A percentile compares a stretch with the other conserved stretches of the same genome.
These are phyloP conservation scores for Rhagium mordax DNA, from an alignment of 2,888 invertebrate genomes.

Conservation along the genomic window DNA sequence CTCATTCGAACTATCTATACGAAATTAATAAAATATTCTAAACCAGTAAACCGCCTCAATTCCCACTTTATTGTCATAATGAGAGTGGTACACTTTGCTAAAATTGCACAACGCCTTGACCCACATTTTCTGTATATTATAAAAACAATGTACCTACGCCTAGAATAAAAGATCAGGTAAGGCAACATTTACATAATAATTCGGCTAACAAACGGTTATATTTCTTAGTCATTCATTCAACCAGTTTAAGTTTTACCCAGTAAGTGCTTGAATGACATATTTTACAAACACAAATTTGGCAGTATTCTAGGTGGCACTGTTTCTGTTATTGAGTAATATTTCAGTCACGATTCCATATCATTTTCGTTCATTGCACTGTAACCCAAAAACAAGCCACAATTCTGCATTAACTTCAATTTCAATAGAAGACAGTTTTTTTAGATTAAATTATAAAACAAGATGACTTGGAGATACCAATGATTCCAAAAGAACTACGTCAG, in stretches of 20 bases:
- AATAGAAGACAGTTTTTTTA: no score
- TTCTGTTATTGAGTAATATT: background rate
- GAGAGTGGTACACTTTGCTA: background rate
- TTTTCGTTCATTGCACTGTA: background rate
- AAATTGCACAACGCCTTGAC: conserved; percentile 26
- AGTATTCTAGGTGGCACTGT: background rate
- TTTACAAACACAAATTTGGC: conserved; percentile 9
- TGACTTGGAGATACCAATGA: no score
- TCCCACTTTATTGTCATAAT: background rate
- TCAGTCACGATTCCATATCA: background rate
- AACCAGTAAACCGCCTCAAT: background rate
- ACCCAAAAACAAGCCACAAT: no score
- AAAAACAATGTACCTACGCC: conserved; percentile 9
- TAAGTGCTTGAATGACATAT: conserved; percentile 2
- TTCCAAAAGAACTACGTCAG: no score
- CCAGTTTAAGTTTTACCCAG: background rate
- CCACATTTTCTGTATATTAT: background rate
- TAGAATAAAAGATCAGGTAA: conserved; percentile 19
- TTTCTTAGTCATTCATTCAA: background rate
- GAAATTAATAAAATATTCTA: no score
- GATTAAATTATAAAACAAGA: no score
- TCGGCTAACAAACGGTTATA: conserved; percentile 30
- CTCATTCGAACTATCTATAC: no score
- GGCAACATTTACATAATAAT: conserved; percentile 32
- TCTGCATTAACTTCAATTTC: no score